phyloP scores from a whole-genome alignment of 2,113 vertebrate species.

The Antigone vipio region DNA sequence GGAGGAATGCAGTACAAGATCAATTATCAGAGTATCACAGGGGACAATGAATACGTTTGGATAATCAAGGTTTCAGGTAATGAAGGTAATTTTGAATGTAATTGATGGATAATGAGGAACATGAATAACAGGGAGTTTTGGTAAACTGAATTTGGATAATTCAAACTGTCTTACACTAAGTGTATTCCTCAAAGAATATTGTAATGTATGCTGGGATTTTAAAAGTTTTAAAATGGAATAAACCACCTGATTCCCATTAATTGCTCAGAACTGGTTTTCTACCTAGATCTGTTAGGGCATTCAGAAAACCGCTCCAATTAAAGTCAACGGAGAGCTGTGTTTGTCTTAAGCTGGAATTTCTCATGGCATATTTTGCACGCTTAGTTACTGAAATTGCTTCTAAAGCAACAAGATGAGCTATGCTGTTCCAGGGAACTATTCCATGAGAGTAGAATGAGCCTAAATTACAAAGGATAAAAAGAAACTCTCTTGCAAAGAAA shows the following conservation, averaged over 20 bases:
- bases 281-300: background rate
- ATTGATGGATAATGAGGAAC: slow-evolving; percentile 55
- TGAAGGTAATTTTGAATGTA: slow-evolving; percentile 42
- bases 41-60: background rate
- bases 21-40: slow-evolving; percentile 41
- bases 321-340: background rate
- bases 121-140: slow-evolving; percentile 43
- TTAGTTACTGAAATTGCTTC: background rate
- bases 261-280: background rate
- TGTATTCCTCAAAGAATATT: background rate
- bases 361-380: background rate
- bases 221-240: background rate
- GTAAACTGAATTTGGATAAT: slow-evolving; percentile 16
- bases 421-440: background rate
- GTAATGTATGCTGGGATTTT: background rate
- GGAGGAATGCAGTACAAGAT: background rate
- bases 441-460: background rate
- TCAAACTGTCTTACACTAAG: background rate
- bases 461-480: background rate
- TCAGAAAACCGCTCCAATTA: background rate
- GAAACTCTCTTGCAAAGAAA: background rate
- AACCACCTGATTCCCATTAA: background rate
- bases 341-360: background rate
- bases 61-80: slow-evolving; percentile 44
- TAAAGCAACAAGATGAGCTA: background rate